phyloP scores from a whole-genome alignment of 2,113 vertebrate species.

The Pagrus major region DNA sequence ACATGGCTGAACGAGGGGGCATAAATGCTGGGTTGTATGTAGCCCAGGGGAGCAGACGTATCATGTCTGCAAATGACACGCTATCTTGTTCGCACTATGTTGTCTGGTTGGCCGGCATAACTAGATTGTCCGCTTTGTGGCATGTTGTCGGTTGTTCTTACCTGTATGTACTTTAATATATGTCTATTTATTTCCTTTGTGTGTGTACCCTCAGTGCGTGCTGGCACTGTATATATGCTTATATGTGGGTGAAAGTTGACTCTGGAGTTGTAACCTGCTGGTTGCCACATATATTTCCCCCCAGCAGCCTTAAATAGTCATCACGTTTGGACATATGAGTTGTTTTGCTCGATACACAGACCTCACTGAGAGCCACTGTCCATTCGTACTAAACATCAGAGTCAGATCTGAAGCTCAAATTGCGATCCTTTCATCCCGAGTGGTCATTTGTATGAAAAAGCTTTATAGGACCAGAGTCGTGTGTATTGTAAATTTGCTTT shows the following conservation, averaged over 20 bases:
- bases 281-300: conserved; percentile 20
- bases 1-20: conserved; percentile 6
- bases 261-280: not conserved
- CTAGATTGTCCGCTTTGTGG: not conserved
- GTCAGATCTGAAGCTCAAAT: not conserved
- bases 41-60: conserved; percentile 27
- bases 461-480: not conserved
- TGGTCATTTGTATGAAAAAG: not conserved
- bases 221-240: not conserved
- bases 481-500: not conserved
- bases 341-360: conserved; percentile 33
- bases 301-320: conserved; percentile 22
- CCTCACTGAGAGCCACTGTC: not conserved
- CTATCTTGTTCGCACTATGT: conserved; percentile 68
- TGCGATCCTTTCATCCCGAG: not conserved
- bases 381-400: not conserved
- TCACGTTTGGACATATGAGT: conserved; percentile 29
- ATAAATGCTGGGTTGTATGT: conserved; percentile 5
- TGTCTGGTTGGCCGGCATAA: conserved; percentile 55
- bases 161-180: not conserved
- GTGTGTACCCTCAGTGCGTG: not conserved
- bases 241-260: conserved; percentile 38
- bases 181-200: not conserved
- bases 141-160: conserved; percentile 3
- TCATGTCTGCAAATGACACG: conserved; percentile 59